Evolutionary conservation across 2,113 vertebrate species (phyloP), one percentile per base, ranked within the genome.

Genomic region (Epinephelus moara): DNA sequence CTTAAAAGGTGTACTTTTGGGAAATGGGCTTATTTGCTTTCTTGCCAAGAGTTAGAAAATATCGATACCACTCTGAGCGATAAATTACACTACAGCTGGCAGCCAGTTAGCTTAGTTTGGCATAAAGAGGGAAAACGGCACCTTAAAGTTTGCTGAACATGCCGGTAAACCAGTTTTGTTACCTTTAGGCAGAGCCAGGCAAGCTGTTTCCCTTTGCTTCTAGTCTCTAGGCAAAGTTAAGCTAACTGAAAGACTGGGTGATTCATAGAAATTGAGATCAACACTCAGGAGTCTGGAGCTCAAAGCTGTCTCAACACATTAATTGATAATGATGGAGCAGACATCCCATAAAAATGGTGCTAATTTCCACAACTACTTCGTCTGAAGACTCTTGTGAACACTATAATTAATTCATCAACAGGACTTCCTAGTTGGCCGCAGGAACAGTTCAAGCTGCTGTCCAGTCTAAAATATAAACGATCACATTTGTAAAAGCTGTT

Each of bases 401-500:
- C 25, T 10, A 8, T 23, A n/a, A n/a, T 56, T 56, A 14, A 45
- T 45, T 45, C 42, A 45, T 45, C 42, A 47, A 37, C 17, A 19
- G 21, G 52, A 11, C 4, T 1, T 30, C 33, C 10, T 23, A 23
- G 42, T 53, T 84, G 19, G n/a, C 70, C 17, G 7, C 12, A 49
- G 42, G 5, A 49, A 8, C 23, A 55, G 4, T 23, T 23, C 8
- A 30, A 25, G 9, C 18, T 37, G 15, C 18, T 59, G 14, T 73
- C 4, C 2, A 23, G 18, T 12, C 56, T 60, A 1, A 23, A 66
- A 45, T 14, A 4, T 10, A 57, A 70, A 59, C 3, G 21, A 19
- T n/a, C 17, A 6, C 4, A 8, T 40, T 73, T 52, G 52, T 53
- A 25, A 60, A 80, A 72, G 50, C 53, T 67, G 57, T 55, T 68